A percentile compares a stretch with the other conserved stretches of the same genome.
Evolutionary conservation across 2,113 vertebrate species (phyloP).

Genomic region (Puntigrus tetrazona): DNA sequence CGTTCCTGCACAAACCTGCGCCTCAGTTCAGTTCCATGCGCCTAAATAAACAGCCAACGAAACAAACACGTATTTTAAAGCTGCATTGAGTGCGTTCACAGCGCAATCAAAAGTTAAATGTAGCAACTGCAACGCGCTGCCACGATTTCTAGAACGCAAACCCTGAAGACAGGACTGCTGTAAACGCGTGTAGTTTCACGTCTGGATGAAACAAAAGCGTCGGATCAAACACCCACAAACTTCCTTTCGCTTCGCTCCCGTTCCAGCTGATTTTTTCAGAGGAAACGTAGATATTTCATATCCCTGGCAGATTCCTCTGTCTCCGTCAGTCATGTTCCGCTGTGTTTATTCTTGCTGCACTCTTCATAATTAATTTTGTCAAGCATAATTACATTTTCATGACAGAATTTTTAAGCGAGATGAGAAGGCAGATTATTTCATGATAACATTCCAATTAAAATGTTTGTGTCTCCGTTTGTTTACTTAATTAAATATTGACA

Average conservation of each 20-base stretch:
- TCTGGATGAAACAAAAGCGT: background rate
- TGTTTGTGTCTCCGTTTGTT: conserved; percentile 71
- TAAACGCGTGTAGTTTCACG: background rate
- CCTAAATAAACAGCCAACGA: background rate
- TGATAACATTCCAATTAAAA: conserved; percentile 67
- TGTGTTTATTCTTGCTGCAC: conserved; percentile 47
- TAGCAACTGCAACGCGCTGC: background rate
- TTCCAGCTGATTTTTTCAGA: background rate
- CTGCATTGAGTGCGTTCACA: background rate
- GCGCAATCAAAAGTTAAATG: background rate
- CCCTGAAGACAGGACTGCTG: background rate
- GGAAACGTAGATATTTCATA: conserved; percentile 22
- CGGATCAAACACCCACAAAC: conserved; percentile 30
- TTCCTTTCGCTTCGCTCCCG: conserved; percentile 40
- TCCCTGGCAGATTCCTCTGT: conserved; percentile 14
- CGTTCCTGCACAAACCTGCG: background rate
- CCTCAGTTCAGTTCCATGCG: background rate
- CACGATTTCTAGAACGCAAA: background rate
- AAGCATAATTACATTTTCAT: conserved; percentile 69
- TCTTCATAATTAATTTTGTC: conserved; percentile 71
- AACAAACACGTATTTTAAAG: background rate
- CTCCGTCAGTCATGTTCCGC: conserved; percentile 24
- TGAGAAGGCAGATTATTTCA: conserved; percentile 66
- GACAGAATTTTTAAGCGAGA: conserved; percentile 67
- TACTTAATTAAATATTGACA: conserved; percentile 76